Percentiles rank a stretch among this genome's conserved stretches.
Conservation (phyloP, 1,140 invertebrate species). For the Calliopsis andreniformis region DNA sequence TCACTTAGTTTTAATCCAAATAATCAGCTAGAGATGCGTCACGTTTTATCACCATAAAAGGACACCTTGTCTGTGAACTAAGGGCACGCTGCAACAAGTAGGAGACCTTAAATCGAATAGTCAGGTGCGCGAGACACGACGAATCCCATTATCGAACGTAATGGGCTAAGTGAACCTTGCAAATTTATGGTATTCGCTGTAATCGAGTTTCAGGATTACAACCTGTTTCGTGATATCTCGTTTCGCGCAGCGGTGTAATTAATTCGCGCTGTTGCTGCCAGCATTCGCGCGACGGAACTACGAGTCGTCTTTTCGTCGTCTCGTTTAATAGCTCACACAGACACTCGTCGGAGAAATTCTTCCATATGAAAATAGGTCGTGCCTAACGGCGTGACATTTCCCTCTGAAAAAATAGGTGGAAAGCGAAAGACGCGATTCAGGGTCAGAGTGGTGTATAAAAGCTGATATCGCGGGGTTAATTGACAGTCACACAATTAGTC, state of each 20-base stretch:
- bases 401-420: slow-evolving; percentile 12
- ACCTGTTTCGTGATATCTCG: not conserved
- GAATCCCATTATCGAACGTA: slow-evolving; percentile 5
- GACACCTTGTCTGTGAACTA: not conserved
- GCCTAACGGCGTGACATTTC: slow-evolving; percentile 24
- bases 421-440: slow-evolving; percentile 22
- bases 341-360: slow-evolving; percentile 10
- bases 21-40: too few relatives aligned
- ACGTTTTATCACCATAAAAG: too few relatives aligned
- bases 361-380: slow-evolving; percentile 29
- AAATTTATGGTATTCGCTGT: not conserved
- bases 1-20: too few relatives aligned
- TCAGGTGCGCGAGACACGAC: not conserved
- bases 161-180: not conserved
- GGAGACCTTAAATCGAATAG: slow-evolving; percentile 10
- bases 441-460: slow-evolving; percentile 57
- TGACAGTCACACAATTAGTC: slow-evolving; percentile 29
- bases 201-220: not conserved
- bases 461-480: slow-evolving; percentile 35
- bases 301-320: not conserved
- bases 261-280: not conserved
- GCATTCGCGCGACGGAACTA: slow-evolving; percentile 1
- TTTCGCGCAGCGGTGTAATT: not conserved
- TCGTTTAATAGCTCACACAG: slow-evolving; percentile 5
- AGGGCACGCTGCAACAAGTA: slow-evolving; percentile 28